Evolutionary conservation across 2,113 vertebrate species (phyloP), one percentile per base, ranked within the genome.

Genomic region (Microtus ochrogaster): DNA sequence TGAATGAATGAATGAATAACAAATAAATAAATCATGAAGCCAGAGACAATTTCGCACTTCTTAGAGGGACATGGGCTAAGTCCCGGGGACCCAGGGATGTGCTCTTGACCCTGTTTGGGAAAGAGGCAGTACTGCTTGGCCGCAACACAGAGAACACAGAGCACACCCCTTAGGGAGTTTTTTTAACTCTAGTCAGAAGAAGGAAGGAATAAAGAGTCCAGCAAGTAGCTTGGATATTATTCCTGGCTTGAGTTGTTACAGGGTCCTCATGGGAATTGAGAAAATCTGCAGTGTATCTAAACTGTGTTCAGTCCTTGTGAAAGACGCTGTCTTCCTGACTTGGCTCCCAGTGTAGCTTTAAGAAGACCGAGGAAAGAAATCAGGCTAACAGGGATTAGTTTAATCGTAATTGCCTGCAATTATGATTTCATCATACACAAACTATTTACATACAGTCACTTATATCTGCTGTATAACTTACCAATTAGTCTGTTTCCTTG

Each of bases 391-490:
- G 16, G 52, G 55, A 58, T 81, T 83, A 61, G 26, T 87, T 91
- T 92, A 86, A 79, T 94, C 93, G 79, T 97, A 93, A 93, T 96
- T 83, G 81, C 58, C 68, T 84, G 14, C 86, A 90, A 90, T 97
- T 90, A 93, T 74, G 41, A 94, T 96, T 96, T 95, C 63, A 77
- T 90, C 89, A 96, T 90, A 84, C 82, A 58, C 14, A 95, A 65
- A 83, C 93, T 96, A 82, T 86, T 89, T 91, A 55, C 76, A 52
- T 88, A 61, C 36, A 95, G 87, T 97, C 82, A 89, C 0, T 93
- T 96, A 77, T 93, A 84, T 90, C 90, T 93, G 87, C 24, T 88
- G n/a, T 95, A 24, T 90, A 95, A 96, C 94, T 95, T 96, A 94
- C 41, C 79, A 76, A 8, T 93, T 95, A 87, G 30, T 21, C n/a